Base-by-base conservation (phyloP, 2,888 invertebrate species). In the Cylindroiulus punctatus region DNA sequence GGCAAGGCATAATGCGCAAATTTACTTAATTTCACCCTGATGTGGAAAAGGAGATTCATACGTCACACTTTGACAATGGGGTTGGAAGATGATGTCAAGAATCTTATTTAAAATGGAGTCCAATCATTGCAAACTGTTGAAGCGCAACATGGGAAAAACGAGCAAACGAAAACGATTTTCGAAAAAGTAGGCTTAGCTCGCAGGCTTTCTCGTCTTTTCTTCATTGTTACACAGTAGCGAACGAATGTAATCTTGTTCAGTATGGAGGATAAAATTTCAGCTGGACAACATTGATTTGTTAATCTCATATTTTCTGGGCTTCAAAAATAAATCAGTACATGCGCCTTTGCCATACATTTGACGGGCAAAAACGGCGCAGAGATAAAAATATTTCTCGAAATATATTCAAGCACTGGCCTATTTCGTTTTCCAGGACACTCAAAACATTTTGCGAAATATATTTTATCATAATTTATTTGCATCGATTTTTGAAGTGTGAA, bases 361-460 rank as follows among this genome's bases (percentile, higher is more conserved):
- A 76, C 26, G 30, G 76, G 30, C 2, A 76, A 76, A 76, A 76
- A 32, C 26, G 0, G 22, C 10, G 0, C 57, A 22, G 76, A 76
- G 76, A 76, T 76, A 30, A 76, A 76, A 76, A 26, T 76, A 76
- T 76, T 76, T 76, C 5, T 76, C 76, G 30, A 30, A 76, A 76
- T 76, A 30, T 76, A 76, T 76, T 76, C 76, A 76, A 76, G 76
- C 30, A 76, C 76, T 76, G 30, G 76, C 76, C 76, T 76, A 76
- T 76, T 76, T 76, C 76, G 76, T 76, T 76, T 76, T 76, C 76
- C 76, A 76, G 76, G 76, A 76, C 32, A 76, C 76, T 76, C 76
- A 76, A 76, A 76, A 76, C 76, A 76, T 30, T 76, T 76, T 30
- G 76, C 17, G 76, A 76, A 76, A 76, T 76, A 30, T 76, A 76